phyloP scores from a whole-genome alignment of 2,113 vertebrate genomes.

The Anser cygnoides region DNA sequence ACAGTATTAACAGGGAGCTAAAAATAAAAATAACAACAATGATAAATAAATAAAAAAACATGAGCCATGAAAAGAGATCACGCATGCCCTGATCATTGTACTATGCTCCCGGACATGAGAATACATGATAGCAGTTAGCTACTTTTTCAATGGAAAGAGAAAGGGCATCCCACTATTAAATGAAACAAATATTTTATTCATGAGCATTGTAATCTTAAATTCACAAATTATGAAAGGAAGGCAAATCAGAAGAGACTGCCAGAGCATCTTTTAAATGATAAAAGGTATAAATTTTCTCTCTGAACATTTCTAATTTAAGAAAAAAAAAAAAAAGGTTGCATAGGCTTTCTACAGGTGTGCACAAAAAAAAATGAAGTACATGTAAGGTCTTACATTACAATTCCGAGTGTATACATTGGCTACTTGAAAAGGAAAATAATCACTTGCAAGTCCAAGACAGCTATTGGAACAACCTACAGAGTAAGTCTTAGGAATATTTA shows the following conservation, averaged over 20 bases:
- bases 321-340: slow-evolving; percentile 67
- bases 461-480: slow-evolving; percentile 36
- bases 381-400: slow-evolving; percentile 52
- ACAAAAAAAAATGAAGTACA: slow-evolving; percentile 34
- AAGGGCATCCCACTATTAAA: slow-evolving; percentile 28
- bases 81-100: rapidly evolving
- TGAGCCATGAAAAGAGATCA: neutral
- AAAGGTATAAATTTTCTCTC: slow-evolving; percentile 58
- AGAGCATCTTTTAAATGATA: slow-evolving; percentile 57
- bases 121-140: neutral
- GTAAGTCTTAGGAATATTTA: slow-evolving; percentile 53
- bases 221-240: slow-evolving; percentile 62
- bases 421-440: slow-evolving; percentile 47
- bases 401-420: slow-evolving; percentile 23
- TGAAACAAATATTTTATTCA: slow-evolving; percentile 67
- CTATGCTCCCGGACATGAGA: neutral
- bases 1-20: rapidly evolving
- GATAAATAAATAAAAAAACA: too few relatives aligned
- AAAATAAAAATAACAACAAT: too few relatives aligned
- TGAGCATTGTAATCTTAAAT: slow-evolving; percentile 19
- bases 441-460: slow-evolving; percentile 36
- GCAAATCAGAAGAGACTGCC: slow-evolving; percentile 69
- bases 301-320: slow-evolving; percentile 47
- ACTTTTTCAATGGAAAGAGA: neutral
- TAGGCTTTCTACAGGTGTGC: slow-evolving; percentile 65